Conservation (phyloP, 2,113 vertebrate species). For the Ia io region DNA sequence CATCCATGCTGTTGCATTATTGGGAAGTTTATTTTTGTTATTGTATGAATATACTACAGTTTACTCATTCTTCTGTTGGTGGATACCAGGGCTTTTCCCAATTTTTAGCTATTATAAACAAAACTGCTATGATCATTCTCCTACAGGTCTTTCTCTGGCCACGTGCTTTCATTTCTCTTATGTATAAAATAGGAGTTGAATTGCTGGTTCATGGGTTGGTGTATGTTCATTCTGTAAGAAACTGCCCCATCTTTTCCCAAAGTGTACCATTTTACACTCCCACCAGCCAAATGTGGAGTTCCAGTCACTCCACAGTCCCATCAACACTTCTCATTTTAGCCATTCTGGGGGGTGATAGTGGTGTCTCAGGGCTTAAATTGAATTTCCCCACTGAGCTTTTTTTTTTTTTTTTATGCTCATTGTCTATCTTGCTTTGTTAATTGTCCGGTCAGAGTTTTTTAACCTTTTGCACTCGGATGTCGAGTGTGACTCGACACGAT, state of each 20-base stretch:
- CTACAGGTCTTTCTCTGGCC: not conserved
- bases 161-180: not conserved
- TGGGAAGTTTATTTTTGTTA: conserved; percentile 15
- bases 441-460: not conserved
- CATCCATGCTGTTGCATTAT: not conserved
- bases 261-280: not conserved
- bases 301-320: not conserved
- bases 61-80: not conserved
- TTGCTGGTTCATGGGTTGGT: not conserved
- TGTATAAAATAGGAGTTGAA: not conserved
- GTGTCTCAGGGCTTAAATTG: not conserved
- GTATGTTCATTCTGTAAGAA: not conserved
- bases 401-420: not conserved
- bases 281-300: not conserved
- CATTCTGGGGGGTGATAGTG: not conserved
- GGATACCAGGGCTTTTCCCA: not conserved
- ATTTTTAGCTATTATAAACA: not conserved
- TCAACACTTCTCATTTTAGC: not conserved
- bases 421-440: conserved; percentile 27
- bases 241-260: not conserved
- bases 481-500: too few species aligned
- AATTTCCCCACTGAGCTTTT: not conserved
- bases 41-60: not conserved
- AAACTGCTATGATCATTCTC: not conserved
- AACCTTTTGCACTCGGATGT: too few species aligned